A percentile compares a stretch with the other conserved stretches of the same genome.
These are phyloP conservation scores for Dendronephthya gigantea DNA, from an alignment of 64 coral and sea anemone species.

Conservation along the genomic window DNA sequence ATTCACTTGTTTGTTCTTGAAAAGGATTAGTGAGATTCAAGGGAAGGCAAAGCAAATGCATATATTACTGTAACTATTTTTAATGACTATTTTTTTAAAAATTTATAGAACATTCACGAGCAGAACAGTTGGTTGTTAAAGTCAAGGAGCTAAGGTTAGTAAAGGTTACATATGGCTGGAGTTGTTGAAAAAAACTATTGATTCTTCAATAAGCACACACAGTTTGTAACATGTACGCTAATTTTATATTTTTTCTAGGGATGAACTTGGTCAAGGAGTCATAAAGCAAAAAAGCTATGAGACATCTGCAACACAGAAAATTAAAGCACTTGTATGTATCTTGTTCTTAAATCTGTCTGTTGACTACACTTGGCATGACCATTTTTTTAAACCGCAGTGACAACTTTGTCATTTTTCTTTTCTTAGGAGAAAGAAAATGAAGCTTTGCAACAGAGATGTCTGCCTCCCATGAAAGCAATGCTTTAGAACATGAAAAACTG, in stretches of 20 bases:
- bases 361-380: neutral
- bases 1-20: neutral
- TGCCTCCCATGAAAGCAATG: neutral
- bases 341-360: too few species aligned
- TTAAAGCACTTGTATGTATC: neutral
- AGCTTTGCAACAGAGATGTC: neutral
- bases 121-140: neutral
- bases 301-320: neutral
- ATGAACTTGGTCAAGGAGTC: neutral
- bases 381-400: neutral
- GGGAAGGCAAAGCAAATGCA: neutral
- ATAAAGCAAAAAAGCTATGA: neutral
- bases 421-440: constrained; percentile 5
- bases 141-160: neutral
- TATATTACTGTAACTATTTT: too few species aligned
- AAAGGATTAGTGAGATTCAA: neutral
- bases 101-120: neutral
- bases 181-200: too few species aligned
- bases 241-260: neutral
- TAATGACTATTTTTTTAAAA: neutral
- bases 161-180: too few species aligned
- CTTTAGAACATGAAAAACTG: neutral
- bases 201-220: too few species aligned
- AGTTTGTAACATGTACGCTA: neutral
- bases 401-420: neutral